These are phyloP conservation scores for Leucophenga varia DNA, from an alignment of 1,140 invertebrate species.

Conservation along the genomic window DNA sequence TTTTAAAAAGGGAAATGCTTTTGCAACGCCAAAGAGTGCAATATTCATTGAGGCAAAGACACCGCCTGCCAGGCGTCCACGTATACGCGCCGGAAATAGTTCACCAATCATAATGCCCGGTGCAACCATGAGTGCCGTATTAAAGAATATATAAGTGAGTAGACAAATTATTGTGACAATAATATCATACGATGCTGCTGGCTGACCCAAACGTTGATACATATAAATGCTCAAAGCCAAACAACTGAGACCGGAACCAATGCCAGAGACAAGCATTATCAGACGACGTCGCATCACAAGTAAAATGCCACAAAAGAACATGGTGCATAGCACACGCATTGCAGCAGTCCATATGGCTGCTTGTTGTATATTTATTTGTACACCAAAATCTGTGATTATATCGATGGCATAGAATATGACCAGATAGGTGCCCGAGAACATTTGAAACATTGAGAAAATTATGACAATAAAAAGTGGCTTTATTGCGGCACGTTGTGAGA, in stretches of 20 bases:
- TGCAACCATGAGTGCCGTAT: conserved; percentile 72
- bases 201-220: conserved; percentile 49
- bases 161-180: conserved; percentile 61
- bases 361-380: conserved; percentile 56
- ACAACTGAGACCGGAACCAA: conserved; percentile 65
- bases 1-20: conserved; percentile 68
- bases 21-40: conserved; percentile 70
- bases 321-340: conserved; percentile 64
- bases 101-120: conserved; percentile 72
- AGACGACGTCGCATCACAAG: conserved; percentile 64
- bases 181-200: conserved; percentile 49
- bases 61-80: conserved; percentile 66
- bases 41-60: conserved; percentile 72
- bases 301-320: conserved; percentile 65
- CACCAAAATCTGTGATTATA: conserved; percentile 63
- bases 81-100: conserved; percentile 67
- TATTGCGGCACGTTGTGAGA: conserved; percentile 61
- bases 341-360: conserved; percentile 68
- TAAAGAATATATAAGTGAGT: conserved; percentile 67
- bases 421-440: conserved; percentile 71
- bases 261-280: conserved; percentile 65
- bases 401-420: conserved; percentile 75
- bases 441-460: conserved; percentile 69
- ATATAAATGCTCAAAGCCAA: conserved; percentile 62
- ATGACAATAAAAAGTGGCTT: conserved; percentile 73